phyloP scores from a whole-genome alignment of 2,888 invertebrate species.

The Kuschelorhynchus macadamiae region DNA sequence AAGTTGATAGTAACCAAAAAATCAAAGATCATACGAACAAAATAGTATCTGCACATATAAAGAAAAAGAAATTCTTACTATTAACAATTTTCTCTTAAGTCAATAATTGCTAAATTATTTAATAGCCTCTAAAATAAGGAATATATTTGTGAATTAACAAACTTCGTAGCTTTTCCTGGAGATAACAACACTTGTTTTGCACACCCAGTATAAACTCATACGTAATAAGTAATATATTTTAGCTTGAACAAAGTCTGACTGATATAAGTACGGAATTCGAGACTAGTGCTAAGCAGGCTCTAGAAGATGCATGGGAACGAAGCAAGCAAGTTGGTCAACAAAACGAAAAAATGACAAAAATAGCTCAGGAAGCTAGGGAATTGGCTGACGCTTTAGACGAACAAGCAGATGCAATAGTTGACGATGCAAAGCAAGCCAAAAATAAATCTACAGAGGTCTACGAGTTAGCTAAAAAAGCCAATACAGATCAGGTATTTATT shows the following conservation, averaged over 20 bases:
- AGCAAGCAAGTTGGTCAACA: constrained; percentile 92
- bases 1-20: too few relatives aligned
- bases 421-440: constrained; percentile 84
- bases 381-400: constrained; percentile 84
- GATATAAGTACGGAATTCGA: constrained; percentile 75
- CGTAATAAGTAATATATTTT: constrained; percentile 8
- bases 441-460: constrained; percentile 88
- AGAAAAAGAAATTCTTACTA: too few relatives aligned
- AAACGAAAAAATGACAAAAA: constrained; percentile 90
- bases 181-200: too few relatives aligned
- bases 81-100: too few relatives aligned
- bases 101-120: too few relatives aligned
- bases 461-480: constrained; percentile 80
- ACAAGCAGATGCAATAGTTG: constrained; percentile 84
- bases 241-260: constrained; percentile 43
- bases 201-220: too few relatives aligned
- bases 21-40: too few relatives aligned
- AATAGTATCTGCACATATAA: too few relatives aligned
- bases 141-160: background rate
- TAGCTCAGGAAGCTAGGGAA: constrained; percentile 90
- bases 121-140: too few relatives aligned
- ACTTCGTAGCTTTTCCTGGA: too few relatives aligned
- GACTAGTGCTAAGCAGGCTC: constrained; percentile 85
- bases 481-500: constrained; percentile 58
- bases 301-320: constrained; percentile 84